Conservation (phyloP, 2,113 vertebrate genomes). For the Tauraco erythrolophus region DNA sequence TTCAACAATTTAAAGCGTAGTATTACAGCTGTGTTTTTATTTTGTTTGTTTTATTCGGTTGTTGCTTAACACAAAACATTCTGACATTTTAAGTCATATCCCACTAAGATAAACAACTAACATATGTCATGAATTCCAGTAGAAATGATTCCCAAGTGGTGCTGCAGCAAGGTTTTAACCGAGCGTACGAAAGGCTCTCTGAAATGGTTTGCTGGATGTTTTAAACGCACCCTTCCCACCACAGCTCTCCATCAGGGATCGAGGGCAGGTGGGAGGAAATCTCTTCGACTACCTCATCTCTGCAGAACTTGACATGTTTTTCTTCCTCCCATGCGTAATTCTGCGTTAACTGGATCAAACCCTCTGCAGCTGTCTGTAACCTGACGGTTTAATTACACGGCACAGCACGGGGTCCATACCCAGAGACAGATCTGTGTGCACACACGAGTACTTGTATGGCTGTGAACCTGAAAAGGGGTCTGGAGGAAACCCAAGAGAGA, state of each 20-base stretch:
- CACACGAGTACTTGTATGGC: accelerated
- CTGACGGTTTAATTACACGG: not conserved
- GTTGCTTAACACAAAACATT: conserved; percentile 67
- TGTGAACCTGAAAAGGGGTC: not conserved
- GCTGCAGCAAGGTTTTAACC: conserved; percentile 6
- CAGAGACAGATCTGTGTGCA: accelerated
- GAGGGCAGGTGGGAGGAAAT: conserved; percentile 12
- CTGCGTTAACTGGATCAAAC: not conserved
- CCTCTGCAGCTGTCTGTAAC: not conserved
- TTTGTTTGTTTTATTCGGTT: conserved; percentile 64
- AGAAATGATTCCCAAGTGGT: conserved; percentile 57
- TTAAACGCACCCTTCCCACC: not conserved
- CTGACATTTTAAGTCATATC: conserved; percentile 63
- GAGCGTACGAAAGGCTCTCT: not conserved
- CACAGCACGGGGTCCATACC: accelerated
- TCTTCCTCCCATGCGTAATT: not conserved
- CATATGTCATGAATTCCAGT: conserved; percentile 62
- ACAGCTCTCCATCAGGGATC: not conserved
- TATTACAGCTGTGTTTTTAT: conserved; percentile 66
- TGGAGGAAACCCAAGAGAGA: not conserved
- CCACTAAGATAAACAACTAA: conserved; percentile 65
- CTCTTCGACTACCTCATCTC: not conserved
- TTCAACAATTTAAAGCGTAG: not conserved
- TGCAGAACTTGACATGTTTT: not conserved
- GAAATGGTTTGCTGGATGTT: not conserved